phyloP scores from a whole-genome alignment of 2,797 vertebrate genomes.

The Gobio occitaniae region DNA sequence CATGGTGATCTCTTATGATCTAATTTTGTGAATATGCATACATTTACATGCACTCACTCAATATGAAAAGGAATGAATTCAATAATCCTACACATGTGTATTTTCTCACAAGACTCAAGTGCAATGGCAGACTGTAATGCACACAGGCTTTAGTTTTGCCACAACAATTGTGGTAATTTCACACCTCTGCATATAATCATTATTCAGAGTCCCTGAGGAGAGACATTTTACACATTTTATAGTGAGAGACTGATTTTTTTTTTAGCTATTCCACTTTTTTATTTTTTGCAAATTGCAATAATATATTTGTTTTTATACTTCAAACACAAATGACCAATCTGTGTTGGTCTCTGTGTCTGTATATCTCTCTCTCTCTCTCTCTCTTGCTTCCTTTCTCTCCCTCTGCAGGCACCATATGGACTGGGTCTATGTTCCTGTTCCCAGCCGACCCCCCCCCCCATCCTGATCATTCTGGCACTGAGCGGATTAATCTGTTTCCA shows the following conservation, averaged over 20 bases:
- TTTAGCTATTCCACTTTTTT: background rate
- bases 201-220: constrained; percentile 66
- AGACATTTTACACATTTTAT: constrained; percentile 18
- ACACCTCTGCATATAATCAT: constrained; percentile 69
- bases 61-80: background rate
- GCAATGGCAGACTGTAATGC: constrained; percentile 12
- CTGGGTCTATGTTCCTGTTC: constrained; percentile 39
- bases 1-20: constrained; percentile 18
- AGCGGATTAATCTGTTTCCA: constrained; percentile 46
- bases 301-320: background rate
- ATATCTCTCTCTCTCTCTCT: background rate
- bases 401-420: constrained; percentile 54
- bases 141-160: constrained; percentile 56
- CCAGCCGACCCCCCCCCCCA: constrained; percentile 3
- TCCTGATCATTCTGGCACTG: constrained; percentile 36
- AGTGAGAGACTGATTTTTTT: constrained; percentile 11
- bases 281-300: constrained; percentile 17
- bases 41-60: background rate
- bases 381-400: background rate
- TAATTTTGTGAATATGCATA: constrained; percentile 12
- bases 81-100: background rate
- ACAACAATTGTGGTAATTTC: constrained; percentile 66
- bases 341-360: constrained; percentile 54
- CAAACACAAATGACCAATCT: background rate
- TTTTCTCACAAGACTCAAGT: constrained; percentile 22